These are phyloP conservation scores for Drosophila mimetica DNA, from an alignment of 2,888 invertebrate species.

Conservation along the genomic window DNA sequence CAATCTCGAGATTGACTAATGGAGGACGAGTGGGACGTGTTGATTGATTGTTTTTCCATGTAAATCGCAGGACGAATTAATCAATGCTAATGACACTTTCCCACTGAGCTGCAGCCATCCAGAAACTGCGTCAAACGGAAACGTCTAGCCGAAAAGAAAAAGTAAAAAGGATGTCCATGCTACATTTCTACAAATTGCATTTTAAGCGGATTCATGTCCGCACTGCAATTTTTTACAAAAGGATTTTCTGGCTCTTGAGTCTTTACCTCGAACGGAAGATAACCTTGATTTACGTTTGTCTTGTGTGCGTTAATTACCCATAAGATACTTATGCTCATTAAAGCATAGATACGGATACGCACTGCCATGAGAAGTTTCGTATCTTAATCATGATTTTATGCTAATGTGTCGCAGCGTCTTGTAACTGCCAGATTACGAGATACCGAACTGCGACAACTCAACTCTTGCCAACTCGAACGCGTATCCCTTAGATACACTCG, in stretches of 20 bases:
- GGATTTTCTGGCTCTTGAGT: constrained; percentile 39
- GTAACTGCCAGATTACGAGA: constrained; percentile 61
- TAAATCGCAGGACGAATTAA: constrained; percentile 83
- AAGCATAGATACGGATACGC: constrained; percentile 39
- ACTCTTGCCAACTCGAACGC: constrained; percentile 37
- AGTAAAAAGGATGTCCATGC: constrained; percentile 7
- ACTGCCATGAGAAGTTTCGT: constrained; percentile 49
- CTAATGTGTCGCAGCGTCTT: constrained; percentile 79
- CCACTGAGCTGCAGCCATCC: constrained; percentile 60
- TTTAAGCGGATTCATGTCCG: constrained; percentile 61
- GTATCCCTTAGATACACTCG: constrained; percentile 7
- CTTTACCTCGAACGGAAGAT: constrained; percentile 39
- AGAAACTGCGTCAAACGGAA: constrained; percentile 54
- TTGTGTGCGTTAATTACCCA: constrained; percentile 66
- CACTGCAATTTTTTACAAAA: constrained; percentile 68
- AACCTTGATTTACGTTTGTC: constrained; percentile 68
- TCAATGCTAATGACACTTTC: constrained; percentile 85
- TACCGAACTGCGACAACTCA: constrained; percentile 53
- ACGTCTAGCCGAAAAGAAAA: constrained; percentile 36
- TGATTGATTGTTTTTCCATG: constrained; percentile 82
- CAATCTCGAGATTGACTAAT: constrained; percentile 77
- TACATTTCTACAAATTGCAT: constrained; percentile 70
- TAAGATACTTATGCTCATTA: constrained; percentile 54
- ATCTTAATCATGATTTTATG: constrained; percentile 81
- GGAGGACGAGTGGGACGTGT: constrained; percentile 57